Evolutionary conservation across 2,888 invertebrate species (phyloP), one percentile per base, ranked within the genome.

Genomic region (Ypsolopha scabrella): DNA sequence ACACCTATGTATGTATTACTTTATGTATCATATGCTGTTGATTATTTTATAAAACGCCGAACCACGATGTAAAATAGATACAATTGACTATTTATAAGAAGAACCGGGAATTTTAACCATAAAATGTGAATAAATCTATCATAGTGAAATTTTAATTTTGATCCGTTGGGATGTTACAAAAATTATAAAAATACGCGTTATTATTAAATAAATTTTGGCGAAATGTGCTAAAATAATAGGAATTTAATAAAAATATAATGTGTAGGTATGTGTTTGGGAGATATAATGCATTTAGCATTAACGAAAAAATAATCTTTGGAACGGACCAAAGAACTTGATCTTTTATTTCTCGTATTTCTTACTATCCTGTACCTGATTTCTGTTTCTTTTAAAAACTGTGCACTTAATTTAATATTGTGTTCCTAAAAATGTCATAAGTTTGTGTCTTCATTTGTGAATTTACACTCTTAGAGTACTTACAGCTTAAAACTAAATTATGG

Each of bases 331-430:
- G 55, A 53, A 36, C 36, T 41, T 1, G 48, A 39, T 51, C 52
- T 51, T 49, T 51, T 47, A 37, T 36, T 24, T 24, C 24, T 24
- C 24, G 4, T 24, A 24, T 3, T 24, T 24, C 47, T 34, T 35
- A 11, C 35, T 36, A n/a, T 46, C 45, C 55, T 56, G 58, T 62
- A 52, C 53, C 59, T 56, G 55, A 57, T 47, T 50, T 52, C 49
- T 51, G 54, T 56, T 50, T 52, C 45, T 37, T 45, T 33, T 24
- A 24, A 24, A 24, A 24, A 24, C 24, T 24, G 24, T 3, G 24
- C 24, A 24, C 24, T 24, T 3, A 24, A 24, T 24, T 24, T 4
- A 24, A 24, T 24, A 24, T 4, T 24, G 4, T 24, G 24, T 24
- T 24, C 24, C 24, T 24, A 24, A 24, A 24, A 24, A 24, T 24